Evolutionary conservation across 2,888 invertebrate species (phyloP), one percentile per base, ranked within the genome.

Genomic region (Apodemia mormo): DNA sequence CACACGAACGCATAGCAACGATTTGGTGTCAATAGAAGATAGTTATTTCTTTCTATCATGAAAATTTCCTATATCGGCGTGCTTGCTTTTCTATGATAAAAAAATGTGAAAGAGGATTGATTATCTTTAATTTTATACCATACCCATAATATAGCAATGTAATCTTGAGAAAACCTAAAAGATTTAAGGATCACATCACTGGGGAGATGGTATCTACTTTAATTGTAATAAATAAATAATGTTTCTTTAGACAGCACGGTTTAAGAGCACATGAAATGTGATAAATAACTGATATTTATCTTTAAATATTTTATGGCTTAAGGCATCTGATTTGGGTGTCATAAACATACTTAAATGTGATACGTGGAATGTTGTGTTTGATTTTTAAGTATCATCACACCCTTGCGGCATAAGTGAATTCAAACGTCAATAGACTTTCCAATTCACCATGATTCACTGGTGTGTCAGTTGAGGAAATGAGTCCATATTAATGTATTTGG

Each of bases 161-260:
- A 77, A 78, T 76, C 78, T 76, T 76, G 75, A 76, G 79, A 77
- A 78, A 77, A 77, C 76, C 72, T 74, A 73, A 75, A 74, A 76
- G 72, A 76, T 75, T 77, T 76, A 75, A 76, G 74, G 71, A 72
- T 69, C 70, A 68, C 74, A 76, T 76, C 76, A 75, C 76, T 73
- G 68, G 67, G 71, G 68, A 76, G 74, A 75, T 76, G 73, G 76
- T 72, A 77, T 77, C 74, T 72, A 76, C 73, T 77, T 77, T 77
- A 76, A 77, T 78, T 78, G 75, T 74, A 78, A 78, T 79, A 78
- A 78, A 78, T 78, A 78, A 78, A 78, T 76, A 75, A 74, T 76
- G 72, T 68, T 73, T 10, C 45, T 45, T 71, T 72, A 75, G 77
- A 75, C 64, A 71, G 73, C 70, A 72, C 68, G 70, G 70, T 75